Conservation (phyloP, 2,888 invertebrate species). For the Meloe dianella region DNA sequence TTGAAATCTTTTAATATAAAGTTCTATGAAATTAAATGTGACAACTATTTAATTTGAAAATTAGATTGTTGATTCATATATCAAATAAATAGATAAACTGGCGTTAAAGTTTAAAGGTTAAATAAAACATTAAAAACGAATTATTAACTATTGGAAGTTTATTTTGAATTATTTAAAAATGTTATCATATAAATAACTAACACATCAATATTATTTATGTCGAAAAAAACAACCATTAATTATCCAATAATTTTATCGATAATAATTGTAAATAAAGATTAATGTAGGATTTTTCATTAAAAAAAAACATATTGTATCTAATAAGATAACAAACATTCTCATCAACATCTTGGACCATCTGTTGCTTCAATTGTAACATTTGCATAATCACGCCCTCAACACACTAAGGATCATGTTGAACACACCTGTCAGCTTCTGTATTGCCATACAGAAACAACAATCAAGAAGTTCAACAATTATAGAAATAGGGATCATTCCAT, state of each 20-base stretch:
- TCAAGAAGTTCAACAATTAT: background rate
- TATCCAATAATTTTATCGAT: background rate
- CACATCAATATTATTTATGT: conserved; percentile 1
- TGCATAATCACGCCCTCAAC: conserved; percentile 42
- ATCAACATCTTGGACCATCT: conserved; percentile 30
- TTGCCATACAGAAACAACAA: conserved; percentile 3
- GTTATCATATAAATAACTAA: background rate
- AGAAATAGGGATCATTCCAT: background rate
- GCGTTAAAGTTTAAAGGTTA: conserved; percentile 11
- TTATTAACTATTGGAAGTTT: conserved; percentile 7
- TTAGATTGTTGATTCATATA: background rate
- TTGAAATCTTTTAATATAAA: background rate
- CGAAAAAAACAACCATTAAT: background rate
- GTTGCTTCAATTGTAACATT: conserved; percentile 38
- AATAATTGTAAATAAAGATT: background rate
- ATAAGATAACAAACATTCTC: background rate
- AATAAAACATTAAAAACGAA: conserved; percentile 6
- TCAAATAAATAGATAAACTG: background rate
- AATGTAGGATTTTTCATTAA: background rate
- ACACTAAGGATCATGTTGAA: conserved; percentile 38
- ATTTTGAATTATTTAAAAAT: background rate
- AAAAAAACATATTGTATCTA: background rate
- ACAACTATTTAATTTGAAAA: background rate
- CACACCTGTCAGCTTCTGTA: conserved; percentile 39
- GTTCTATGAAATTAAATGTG: background rate